Evolutionary conservation across 2,113 vertebrate genomes (phyloP).

Genomic region (Cichladusa arquata): DNA sequence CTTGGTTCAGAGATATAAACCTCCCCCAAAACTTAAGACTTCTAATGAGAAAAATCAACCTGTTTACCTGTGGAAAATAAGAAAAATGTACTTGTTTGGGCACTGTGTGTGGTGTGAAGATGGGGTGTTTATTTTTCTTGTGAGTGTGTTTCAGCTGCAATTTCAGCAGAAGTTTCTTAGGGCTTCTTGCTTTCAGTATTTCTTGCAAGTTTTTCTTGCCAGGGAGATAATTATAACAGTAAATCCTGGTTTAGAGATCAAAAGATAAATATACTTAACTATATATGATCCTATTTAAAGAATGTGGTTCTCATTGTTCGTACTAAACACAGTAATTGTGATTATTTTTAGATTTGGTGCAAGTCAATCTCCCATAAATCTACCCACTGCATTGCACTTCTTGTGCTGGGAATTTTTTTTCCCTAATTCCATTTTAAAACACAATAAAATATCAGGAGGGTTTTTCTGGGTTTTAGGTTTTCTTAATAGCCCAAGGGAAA

Average conservation of each 20-base stretch:
- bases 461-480: neutral
- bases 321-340: neutral
- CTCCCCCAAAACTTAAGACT: neutral
- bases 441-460: neutral
- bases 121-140: neutral
- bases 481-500: neutral
- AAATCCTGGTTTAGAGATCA: neutral
- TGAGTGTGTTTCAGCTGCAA: neutral
- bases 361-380: neutral
- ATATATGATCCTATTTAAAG: neutral
- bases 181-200: neutral
- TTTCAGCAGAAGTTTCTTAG: neutral
- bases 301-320: neutral
- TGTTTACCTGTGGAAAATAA: neutral
- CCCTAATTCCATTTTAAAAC: neutral
- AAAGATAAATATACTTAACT: neutral
- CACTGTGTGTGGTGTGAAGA: neutral
- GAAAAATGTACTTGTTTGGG: neutral
- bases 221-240: neutral
- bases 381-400: neutral
- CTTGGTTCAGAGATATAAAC: rapidly evolving
- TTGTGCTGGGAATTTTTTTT: neutral
- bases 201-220: neutral
- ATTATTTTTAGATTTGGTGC: slow-evolving; percentile 1
- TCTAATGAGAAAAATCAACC: neutral